Evolutionary conservation across 2,888 invertebrate species (phyloP), one percentile per base, ranked within the genome.

Genomic region (Cotesia congregata): DNA sequence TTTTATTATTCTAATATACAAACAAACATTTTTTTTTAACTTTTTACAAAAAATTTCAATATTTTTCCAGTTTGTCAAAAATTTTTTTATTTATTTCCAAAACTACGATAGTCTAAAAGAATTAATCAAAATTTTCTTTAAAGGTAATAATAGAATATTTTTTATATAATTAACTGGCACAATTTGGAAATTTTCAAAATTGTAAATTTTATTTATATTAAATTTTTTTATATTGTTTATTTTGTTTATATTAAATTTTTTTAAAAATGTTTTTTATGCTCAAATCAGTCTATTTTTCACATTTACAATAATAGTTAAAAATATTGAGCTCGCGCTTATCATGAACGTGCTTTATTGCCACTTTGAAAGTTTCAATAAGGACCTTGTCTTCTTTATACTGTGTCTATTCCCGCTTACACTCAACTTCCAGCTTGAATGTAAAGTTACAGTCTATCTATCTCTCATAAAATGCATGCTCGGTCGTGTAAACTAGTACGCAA

Each of bases 401-500:
- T 76, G 76, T 78, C 79, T 75, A 74, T 65, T 72, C 72, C 67
- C 15, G 67, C 65, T 72, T 40, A 60, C 39, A 67, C 67, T 72
- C n/a, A 6, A 59, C 69, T 68, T 69, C 67, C 67, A 50, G 50
- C 74, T 67, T 62, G 70, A 68, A 67, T 67, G 67, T 74, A 50
- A 12, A 68, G 38, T 68, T 68, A 69, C 71, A 67, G 73, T 69
- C 78, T 71, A 80, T 80, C 79, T 72, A 77, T 80, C 77, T 82
- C 82, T 84, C 83, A 85, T 84, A 83, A 85, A 84, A 83, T 81
- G 83, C 84, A 83, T 83, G 82, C 84, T 81, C 77, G 78, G 77
- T 77, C 78, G 80, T 79, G 78, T 76, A 82, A 80, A 80, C 77
- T 79, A 75, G 79, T 79, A 78, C 80, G 83, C 83, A 84, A 85